Percentiles rank a stretch among this genome's conserved stretches.
These are phyloP conservation scores for Pelvicachromis taeniatus DNA, from an alignment of 2,113 vertebrate genomes.

Conservation along the genomic window DNA sequence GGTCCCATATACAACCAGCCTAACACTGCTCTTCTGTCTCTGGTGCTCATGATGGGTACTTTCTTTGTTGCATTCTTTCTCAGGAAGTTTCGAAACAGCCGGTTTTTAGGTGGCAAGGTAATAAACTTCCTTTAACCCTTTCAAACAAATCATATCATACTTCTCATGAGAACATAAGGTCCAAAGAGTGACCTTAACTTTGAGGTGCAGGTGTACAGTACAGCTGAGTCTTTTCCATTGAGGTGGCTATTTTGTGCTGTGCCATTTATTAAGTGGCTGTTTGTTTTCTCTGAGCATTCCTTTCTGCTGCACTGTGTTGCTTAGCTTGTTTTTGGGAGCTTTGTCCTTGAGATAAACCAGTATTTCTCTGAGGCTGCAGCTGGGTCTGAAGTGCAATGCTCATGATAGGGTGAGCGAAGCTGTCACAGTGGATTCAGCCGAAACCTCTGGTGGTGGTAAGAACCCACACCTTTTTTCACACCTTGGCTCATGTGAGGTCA, in stretches of 20 bases:
- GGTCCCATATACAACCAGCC: conserved; percentile 80
- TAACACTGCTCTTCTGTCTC: conserved; percentile 93
- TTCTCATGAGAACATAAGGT: background rate
- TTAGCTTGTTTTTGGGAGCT: background rate
- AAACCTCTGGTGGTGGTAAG: background rate
- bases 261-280: too few relatives aligned
- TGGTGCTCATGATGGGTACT: conserved; percentile 96
- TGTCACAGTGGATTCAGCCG: background rate
- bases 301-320: background rate
- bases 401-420: background rate
- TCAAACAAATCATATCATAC: background rate
- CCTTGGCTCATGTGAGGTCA: background rate
- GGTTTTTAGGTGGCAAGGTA: conserved; percentile 95
- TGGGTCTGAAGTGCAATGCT: background rate
- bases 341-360: background rate
- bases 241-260: too few relatives aligned
- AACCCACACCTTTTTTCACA: background rate
- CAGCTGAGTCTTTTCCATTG: too few relatives aligned
- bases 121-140: background rate
- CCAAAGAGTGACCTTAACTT: background rate
- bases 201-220: background rate
- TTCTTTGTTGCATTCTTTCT: conserved; percentile 97
- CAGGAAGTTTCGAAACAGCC: conserved; percentile 95
- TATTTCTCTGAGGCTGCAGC: background rate
- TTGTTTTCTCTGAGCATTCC: too few relatives aligned